These are phyloP conservation scores for Ardeotis arabs DNA, from an alignment of 2,113 vertebrate genomes.

Conservation along the genomic window DNA sequence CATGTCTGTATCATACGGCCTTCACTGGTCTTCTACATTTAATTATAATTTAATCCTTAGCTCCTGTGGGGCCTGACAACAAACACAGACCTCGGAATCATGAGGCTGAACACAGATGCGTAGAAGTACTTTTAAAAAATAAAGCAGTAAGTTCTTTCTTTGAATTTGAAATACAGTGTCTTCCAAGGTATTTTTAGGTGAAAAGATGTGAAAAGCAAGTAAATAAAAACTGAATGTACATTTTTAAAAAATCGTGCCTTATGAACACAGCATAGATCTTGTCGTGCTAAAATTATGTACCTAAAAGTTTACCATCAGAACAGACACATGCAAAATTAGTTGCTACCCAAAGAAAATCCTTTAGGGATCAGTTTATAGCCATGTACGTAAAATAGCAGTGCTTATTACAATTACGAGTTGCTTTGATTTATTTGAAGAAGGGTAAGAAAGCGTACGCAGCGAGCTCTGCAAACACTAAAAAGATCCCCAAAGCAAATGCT, in stretches of 20 bases:
- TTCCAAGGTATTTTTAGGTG: background rate
- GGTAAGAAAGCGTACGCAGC: background rate
- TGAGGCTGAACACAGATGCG: rapidly evolving
- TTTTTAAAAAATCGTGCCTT: background rate
- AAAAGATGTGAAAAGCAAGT: background rate
- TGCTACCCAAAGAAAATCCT: background rate
- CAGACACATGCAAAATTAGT: background rate
- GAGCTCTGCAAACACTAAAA: background rate
- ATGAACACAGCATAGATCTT: background rate
- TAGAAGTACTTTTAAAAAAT: background rate
- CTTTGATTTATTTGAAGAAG: background rate
- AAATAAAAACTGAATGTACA: background rate
- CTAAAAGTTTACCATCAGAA: background rate
- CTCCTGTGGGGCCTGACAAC: background rate
- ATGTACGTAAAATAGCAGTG: background rate
- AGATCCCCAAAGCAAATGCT: background rate
- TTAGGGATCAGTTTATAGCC: background rate
- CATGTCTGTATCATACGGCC: background rate
- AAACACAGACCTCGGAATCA: background rate
- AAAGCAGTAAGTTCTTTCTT: background rate
- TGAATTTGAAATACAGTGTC: background rate
- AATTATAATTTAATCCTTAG: background rate
- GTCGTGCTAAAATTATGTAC: background rate
- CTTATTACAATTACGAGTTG: rapidly evolving
- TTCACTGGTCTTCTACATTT: background rate